phyloP scores from a whole-genome alignment of 2,113 vertebrate species.

The Leptobrachium ailaonicum region DNA sequence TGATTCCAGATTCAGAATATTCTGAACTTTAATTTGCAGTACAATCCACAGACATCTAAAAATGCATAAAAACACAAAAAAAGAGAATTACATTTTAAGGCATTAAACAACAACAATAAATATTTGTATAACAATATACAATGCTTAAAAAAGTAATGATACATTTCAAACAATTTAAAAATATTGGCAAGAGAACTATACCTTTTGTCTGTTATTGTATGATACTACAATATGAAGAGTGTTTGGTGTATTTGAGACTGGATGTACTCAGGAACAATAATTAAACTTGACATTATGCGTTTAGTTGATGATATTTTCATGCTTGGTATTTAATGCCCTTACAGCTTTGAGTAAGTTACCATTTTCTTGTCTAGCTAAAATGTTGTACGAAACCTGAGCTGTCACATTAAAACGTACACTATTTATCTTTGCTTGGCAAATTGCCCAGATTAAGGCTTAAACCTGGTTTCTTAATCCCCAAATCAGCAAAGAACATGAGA shows the following conservation, averaged over 20 bases:
- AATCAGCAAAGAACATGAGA: neutral
- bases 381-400: conserved; percentile 34
- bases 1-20: conserved; percentile 37
- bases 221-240: conserved; percentile 38
- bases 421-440: conserved; percentile 12
- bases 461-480: conserved; percentile 22
- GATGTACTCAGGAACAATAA: conserved; percentile 47
- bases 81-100: neutral
- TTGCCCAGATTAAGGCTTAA: conserved; percentile 23
- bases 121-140: neutral
- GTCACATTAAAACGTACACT: neutral
- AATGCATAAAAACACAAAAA: conserved; percentile 11
- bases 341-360: conserved; percentile 20
- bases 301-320: conserved; percentile 40
- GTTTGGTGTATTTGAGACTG: conserved; percentile 32
- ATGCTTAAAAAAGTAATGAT: neutral
- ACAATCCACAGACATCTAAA: conserved; percentile 36
- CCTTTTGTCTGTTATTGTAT: conserved; percentile 23
- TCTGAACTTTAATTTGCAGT: conserved; percentile 21
- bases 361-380: conserved; percentile 27
- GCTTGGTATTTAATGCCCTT: conserved; percentile 1
- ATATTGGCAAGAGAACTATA: conserved; percentile 5
- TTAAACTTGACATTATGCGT: conserved; percentile 44
- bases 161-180: conserved; percentile 24
- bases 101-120: too few species aligned